These are phyloP conservation scores for Crotalus viridis DNA, from an alignment of 2,113 vertebrate species.

Conservation along the genomic window DNA sequence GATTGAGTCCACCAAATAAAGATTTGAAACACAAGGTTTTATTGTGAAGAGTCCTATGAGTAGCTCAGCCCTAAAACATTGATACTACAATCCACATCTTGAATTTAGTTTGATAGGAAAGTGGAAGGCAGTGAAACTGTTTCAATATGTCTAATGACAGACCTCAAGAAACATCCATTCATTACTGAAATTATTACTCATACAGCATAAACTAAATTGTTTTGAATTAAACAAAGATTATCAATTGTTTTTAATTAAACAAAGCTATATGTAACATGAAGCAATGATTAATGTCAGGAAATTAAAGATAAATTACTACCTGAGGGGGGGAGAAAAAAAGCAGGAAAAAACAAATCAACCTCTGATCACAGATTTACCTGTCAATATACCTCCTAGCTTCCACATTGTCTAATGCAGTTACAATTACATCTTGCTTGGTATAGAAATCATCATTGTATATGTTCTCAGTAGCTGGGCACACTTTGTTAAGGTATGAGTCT, in stretches of 20 bases:
- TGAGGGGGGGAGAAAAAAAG: constrained; percentile 10
- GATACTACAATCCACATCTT: not conserved
- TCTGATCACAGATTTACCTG: constrained; percentile 72
- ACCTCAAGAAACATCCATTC: not conserved
- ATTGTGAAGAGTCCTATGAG: not conserved
- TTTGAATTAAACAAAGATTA: not conserved
- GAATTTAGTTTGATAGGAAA: not conserved
- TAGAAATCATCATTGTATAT: constrained; percentile 90
- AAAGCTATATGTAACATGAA: not conserved
- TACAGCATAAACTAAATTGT: not conserved
- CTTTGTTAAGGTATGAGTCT: constrained; percentile 90
- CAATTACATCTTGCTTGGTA: constrained; percentile 81
- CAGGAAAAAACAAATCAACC: not conserved
- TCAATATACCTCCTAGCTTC: constrained; percentile 98
- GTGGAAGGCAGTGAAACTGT: not conserved
- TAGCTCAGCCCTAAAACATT: not conserved
- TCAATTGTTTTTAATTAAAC: not conserved
- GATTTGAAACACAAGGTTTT: not conserved
- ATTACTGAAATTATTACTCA: not conserved
- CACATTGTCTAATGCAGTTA: constrained; percentile 95
- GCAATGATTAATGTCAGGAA: not conserved
- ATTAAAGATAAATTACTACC: not conserved
- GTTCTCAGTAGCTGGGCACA: constrained; percentile 91
- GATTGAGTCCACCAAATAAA: not conserved
- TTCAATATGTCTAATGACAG: not conserved